Base-by-base conservation (phyloP, 2,888 invertebrate genomes). In the Carcina quercana region DNA sequence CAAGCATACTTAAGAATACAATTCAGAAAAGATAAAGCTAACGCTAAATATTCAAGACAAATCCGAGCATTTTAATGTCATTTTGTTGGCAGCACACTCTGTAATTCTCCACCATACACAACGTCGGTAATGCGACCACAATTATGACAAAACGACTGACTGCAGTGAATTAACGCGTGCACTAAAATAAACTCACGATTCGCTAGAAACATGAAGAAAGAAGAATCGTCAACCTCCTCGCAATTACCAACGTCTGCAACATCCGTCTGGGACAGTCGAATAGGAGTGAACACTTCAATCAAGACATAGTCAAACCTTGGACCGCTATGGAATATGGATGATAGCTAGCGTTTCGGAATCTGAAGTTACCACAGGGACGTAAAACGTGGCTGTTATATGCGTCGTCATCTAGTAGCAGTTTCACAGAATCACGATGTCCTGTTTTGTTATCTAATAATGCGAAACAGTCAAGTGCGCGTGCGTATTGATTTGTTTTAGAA, bases 161-260 rank as follows among this genome's bases (percentile, higher is more conserved):
- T 37, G 45, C 42, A 43, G 37, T 41, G 38, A 42, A 41, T 43
- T 36, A 51, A 51, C 53, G 53, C 55, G 43, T 51, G 40, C 45
- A 45, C 43, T 47, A 40, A 43, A 48, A 53, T 46, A 40, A 43
- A 43, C 28, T 27, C 37, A 38, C n/a, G 37, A 47, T 48, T 53
- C 45, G 47, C 44, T 59, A 53, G 57, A 53, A 61, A 55, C 44
- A 46, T 55, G 53, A 56, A 55, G 55, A 53, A 59, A 60, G 57
- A 59, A 55, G 39, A 45, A 43, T 47, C 47, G 50, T 45, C 42
- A 46, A 46, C 50, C 10, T 41, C 36, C 33, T 35, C 37, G 40
- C 43, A 53, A 53, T 55, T 55, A 51, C 43, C 25, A 42, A 39
- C 35, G 52, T 45, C 50, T 48, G 35, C 25, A 29, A 27, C 14